phyloP scores from a whole-genome alignment of 2,113 vertebrate genomes.

The Otis tarda region DNA sequence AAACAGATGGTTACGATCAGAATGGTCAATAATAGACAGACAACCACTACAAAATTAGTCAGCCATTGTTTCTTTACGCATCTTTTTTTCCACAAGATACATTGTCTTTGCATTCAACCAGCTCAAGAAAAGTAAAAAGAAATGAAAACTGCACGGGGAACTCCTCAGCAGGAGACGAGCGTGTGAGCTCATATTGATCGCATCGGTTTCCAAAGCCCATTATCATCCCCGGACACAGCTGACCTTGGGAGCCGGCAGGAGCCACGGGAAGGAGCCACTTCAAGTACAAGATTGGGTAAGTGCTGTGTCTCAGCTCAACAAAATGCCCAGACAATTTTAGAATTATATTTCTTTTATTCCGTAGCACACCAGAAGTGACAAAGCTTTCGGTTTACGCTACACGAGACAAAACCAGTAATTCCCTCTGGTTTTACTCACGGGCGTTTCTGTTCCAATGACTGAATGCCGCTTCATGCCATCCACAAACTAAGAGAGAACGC shows the following conservation, averaged over 20 bases:
- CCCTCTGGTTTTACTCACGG: not conserved
- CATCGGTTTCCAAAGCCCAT: not conserved
- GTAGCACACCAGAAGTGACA: not conserved
- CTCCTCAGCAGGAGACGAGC: constrained; percentile 16
- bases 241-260: constrained; percentile 33
- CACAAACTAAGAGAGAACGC: not conserved
- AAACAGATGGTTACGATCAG: not conserved
- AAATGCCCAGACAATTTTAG: not conserved
- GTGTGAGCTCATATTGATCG: not conserved
- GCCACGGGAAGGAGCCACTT: not conserved
- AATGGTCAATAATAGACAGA: not conserved
- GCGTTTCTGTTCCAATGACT: not conserved
- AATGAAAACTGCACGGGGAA: not conserved
- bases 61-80: not conserved
- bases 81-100: not conserved
- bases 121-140: not conserved
- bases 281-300: not conserved
- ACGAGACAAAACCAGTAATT: not conserved
- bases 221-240: not conserved
- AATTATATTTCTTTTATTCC: not conserved
- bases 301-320: not conserved
- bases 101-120: not conserved
- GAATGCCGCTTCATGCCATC: not conserved
- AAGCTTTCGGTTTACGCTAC: not conserved
- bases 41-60: not conserved